These are phyloP conservation scores for Sphenopsis melanotis DNA, from an alignment of 2,797 vertebrate species.

Conservation along the genomic window DNA sequence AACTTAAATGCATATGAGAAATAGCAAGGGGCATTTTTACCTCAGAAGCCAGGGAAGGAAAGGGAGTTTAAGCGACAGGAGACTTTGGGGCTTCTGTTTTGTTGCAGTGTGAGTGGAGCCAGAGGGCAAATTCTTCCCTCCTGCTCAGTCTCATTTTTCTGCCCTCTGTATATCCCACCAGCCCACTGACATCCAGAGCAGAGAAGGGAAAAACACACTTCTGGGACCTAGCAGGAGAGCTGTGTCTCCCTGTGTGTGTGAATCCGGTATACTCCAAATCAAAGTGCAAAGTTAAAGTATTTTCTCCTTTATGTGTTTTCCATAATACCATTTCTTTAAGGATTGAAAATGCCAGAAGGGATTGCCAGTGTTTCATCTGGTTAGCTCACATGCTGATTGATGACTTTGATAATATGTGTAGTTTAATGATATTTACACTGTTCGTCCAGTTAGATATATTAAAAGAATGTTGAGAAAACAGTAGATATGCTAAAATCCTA, in stretches of 20 bases:
- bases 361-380: conserved; percentile 33
- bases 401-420: conserved; percentile 37
- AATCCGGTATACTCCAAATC: conserved; percentile 43
- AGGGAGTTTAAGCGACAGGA: background rate
- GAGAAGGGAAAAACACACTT: background rate
- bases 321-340: conserved; percentile 29
- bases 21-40: background rate
- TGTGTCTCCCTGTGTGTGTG: background rate
- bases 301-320: conserved; percentile 34
- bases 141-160: background rate
- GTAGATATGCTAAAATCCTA: conserved; percentile 62
- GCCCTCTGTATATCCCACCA: background rate
- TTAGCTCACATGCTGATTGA: conserved; percentile 21
- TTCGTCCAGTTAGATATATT: conserved; percentile 32
- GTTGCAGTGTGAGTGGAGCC: background rate
- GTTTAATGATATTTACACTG: conserved; percentile 49
- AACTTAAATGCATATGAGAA: background rate
- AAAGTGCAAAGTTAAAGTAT: conserved; percentile 43
- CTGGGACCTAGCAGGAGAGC: background rate
- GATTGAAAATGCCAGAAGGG: conserved; percentile 34
- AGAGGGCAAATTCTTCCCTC: background rate
- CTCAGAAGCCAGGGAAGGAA: background rate
- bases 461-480: conserved; percentile 48
- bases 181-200: background rate
- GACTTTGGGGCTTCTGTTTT: background rate